Evolutionary conservation across 2,888 invertebrate species (phyloP).

Genomic region (Bugulina stolonifera): DNA sequence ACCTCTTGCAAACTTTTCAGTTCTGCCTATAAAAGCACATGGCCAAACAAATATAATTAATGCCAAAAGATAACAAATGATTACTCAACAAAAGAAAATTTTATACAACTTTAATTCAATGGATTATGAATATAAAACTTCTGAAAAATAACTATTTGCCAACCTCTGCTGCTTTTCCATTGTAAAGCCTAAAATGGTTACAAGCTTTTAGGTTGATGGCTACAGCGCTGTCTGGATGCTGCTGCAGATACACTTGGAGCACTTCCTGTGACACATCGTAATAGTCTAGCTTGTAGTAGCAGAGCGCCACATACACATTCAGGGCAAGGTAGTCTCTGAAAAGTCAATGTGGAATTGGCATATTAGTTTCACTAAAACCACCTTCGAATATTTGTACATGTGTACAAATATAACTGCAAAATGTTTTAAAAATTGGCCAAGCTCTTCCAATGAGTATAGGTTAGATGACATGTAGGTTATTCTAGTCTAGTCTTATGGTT

Average conservation of each 20-base stretch:
- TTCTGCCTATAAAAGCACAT: conserved; percentile 59
- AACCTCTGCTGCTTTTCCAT: conserved; percentile 84
- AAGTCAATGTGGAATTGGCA: too few relatives aligned
- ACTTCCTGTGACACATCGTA: conserved; percentile 97
- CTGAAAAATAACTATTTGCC: too few relatives aligned
- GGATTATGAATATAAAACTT: too few relatives aligned
- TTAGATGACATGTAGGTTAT: too few relatives aligned
- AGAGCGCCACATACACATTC: conserved; percentile 93
- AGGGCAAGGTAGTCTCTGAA: conserved; percentile 80
- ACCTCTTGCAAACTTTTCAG: conserved; percentile 71
- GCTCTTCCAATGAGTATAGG: too few relatives aligned
- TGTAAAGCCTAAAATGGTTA: conserved; percentile 78
- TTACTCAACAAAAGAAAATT: too few relatives aligned
- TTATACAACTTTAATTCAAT: too few relatives aligned
- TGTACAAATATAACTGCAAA: too few relatives aligned
- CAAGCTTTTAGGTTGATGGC: conserved; percentile 88
- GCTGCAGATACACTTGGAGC: conserved; percentile 83
- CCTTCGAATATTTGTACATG: too few relatives aligned
- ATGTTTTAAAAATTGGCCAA: too few relatives aligned
- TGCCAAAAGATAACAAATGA: neutral
- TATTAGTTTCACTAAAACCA: too few relatives aligned
- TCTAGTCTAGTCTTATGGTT: too few relatives aligned
- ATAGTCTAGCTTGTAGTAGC: conserved; percentile 96
- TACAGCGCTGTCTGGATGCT: conserved; percentile 85
- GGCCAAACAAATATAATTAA: neutral